Evolutionary conservation across 2,113 vertebrate genomes (phyloP).

Genomic region (Callaeas wilsoni): DNA sequence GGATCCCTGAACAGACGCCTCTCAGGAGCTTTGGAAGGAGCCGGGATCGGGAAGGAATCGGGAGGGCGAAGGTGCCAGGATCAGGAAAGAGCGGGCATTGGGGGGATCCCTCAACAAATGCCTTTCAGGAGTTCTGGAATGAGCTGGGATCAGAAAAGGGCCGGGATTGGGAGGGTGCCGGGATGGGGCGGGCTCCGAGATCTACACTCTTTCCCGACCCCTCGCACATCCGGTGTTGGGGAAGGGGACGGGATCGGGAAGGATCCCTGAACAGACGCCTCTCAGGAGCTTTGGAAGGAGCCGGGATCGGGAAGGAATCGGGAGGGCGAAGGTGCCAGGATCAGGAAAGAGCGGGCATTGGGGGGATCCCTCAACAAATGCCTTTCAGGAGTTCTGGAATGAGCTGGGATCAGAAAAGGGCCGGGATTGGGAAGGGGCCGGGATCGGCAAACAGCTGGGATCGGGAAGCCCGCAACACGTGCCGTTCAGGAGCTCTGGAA

Average conservation of each 20-base stretch:
- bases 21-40: too few species aligned
- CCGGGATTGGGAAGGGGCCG: rapidly evolving
- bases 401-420: rapidly evolving
- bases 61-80: rapidly evolving
- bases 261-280: too few species aligned
- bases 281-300: too few species aligned
- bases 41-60: background rate
- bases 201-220: too few species aligned
- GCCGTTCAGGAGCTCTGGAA: too few species aligned
- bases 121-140: too few species aligned
- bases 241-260: background rate
- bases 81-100: rapidly evolving
- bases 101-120: too few species aligned
- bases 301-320: background rate
- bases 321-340: rapidly evolving
- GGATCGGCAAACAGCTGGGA: rapidly evolving
- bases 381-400: too few species aligned
- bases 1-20: too few species aligned
- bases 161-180: rapidly evolving
- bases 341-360: rapidly evolving
- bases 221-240: too few species aligned
- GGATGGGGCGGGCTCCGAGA: rapidly evolving
- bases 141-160: rapidly evolving
- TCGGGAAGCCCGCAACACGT: too few species aligned
- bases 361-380: too few species aligned